phyloP scores from a whole-genome alignment of 2,888 invertebrate species.

The Bedellia somnulentella region DNA sequence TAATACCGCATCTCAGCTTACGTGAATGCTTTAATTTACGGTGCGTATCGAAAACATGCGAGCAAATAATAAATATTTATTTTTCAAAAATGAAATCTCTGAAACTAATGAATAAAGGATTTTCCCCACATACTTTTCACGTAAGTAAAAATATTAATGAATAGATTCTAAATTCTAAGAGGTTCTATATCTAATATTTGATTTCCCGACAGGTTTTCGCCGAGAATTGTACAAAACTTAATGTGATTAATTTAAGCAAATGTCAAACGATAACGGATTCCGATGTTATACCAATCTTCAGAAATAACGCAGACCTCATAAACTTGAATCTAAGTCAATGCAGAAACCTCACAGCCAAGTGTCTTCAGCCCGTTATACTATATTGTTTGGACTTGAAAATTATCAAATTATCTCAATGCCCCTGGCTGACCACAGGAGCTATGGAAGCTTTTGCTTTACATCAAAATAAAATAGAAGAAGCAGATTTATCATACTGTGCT shows the following conservation, averaged over 20 bases:
- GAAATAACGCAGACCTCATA: constrained; percentile 52
- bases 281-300: constrained; percentile 58
- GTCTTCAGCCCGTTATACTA: constrained; percentile 65
- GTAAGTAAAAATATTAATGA: constrained; percentile 22
- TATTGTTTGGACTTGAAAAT: constrained; percentile 56
- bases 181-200: no score
- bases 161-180: neutral
- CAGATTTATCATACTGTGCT: constrained; percentile 63
- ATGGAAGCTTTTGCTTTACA: constrained; percentile 66
- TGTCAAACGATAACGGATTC: constrained; percentile 60
- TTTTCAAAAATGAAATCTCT: constrained; percentile 49
- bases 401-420: constrained; percentile 61
- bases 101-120: constrained; percentile 49
- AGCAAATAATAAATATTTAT: constrained; percentile 52
- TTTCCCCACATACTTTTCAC: constrained; percentile 47
- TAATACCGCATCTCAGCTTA: constrained; percentile 55
- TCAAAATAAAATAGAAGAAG: constrained; percentile 60
- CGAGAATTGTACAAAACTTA: constrained; percentile 49
- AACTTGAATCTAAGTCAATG: constrained; percentile 66
- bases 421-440: constrained; percentile 68
- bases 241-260: constrained; percentile 55
- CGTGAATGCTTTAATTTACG: constrained; percentile 66
- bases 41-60: constrained; percentile 56
- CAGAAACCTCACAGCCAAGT: constrained; percentile 57
- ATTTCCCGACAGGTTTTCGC: constrained; percentile 49